phyloP scores from a whole-genome alignment of 2,888 invertebrate species.

The Shargacucullia verbasci region DNA sequence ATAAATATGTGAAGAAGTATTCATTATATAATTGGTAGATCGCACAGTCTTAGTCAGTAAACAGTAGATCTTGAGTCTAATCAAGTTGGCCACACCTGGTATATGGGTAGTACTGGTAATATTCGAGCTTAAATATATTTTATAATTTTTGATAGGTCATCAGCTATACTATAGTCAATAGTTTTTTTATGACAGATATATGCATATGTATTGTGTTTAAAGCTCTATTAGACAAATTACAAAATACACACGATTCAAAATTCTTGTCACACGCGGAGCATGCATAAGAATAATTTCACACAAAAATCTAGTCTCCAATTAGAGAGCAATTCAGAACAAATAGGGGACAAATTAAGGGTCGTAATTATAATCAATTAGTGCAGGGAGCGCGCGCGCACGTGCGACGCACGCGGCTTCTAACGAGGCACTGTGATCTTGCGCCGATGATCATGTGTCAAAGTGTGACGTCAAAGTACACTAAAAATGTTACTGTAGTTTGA shows the following conservation, averaged over 20 bases:
- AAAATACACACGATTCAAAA: constrained; percentile 31
- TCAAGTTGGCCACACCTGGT: too few relatives aligned
- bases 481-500: constrained; percentile 40
- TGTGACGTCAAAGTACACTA: constrained; percentile 50
- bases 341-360: constrained; percentile 65
- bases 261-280: constrained; percentile 42
- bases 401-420: constrained; percentile 77
- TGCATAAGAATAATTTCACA: constrained; percentile 39
- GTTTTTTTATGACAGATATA: too few relatives aligned
- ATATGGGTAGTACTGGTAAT: too few relatives aligned
- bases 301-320: constrained; percentile 59
- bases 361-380: constrained; percentile 82
- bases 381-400: constrained; percentile 67
- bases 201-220: too few relatives aligned
- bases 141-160: too few relatives aligned
- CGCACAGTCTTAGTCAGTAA: too few relatives aligned
- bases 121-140: too few relatives aligned
- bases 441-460: constrained; percentile 63
- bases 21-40: too few relatives aligned
- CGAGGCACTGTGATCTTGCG: constrained; percentile 70
- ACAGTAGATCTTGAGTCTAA: too few relatives aligned
- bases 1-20: too few relatives aligned
- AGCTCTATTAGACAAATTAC: constrained; percentile 48
- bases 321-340: constrained; percentile 58
- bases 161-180: too few relatives aligned